A percentile compares a stretch with the other conserved stretches of the same genome.
These are phyloP conservation scores for Sminthurinus aureus DNA, from an alignment of 2,888 invertebrate species.

Conservation along the genomic window DNA sequence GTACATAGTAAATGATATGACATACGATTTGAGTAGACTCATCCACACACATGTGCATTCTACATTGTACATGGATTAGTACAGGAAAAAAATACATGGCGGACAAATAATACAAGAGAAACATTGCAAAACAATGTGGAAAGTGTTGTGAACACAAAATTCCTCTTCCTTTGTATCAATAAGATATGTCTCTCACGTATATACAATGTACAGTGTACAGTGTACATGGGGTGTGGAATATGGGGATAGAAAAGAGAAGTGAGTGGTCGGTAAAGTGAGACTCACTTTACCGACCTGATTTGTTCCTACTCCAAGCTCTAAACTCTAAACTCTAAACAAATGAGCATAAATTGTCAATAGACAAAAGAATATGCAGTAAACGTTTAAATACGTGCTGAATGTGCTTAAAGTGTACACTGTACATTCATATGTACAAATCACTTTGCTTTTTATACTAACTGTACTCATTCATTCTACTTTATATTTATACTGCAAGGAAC, in stretches of 20 bases:
- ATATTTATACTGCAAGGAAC: neutral
- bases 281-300: constrained; percentile 24
- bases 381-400: too few species aligned
- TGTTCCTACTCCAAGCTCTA: neutral
- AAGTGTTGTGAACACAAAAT: constrained; percentile 36
- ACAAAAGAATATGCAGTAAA: neutral
- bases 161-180: constrained; percentile 1
- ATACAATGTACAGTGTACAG: too few species aligned
- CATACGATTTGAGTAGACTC: neutral
- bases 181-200: constrained; percentile 3
- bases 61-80: neutral
- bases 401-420: too few species aligned
- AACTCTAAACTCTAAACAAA: neutral
- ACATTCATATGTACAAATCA: too few species aligned
- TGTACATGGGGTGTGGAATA: too few species aligned
- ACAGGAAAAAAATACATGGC: neutral
- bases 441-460: too few species aligned
- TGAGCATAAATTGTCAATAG: neutral
- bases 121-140: constrained; percentile 35
- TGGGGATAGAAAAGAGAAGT: too few species aligned
- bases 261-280: constrained; percentile 2
- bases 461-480: neutral
- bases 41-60: neutral
- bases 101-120: constrained; percentile 25
- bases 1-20: neutral